Evolutionary conservation across 2,888 invertebrate genomes (phyloP).

Genomic region (Creontiades dilutus): DNA sequence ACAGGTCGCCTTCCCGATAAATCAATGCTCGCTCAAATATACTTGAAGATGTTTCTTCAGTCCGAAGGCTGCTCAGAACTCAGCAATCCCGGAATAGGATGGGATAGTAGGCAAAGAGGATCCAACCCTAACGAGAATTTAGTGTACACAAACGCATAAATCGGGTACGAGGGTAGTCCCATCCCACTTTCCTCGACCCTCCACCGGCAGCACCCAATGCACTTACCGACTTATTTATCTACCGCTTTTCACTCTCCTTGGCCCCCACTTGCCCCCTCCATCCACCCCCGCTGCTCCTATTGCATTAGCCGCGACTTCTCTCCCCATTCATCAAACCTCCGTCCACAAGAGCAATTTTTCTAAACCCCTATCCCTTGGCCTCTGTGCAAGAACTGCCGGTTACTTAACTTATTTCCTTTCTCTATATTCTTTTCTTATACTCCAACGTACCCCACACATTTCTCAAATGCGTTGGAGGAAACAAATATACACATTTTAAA

Average conservation of each 20-base stretch:
- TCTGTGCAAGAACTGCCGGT: slow-evolving; percentile 12
- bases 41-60: slow-evolving; percentile 15
- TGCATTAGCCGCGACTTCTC: slow-evolving; percentile 61
- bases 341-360: not conserved
- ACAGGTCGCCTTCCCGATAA: not conserved
- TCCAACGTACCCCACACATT: not conserved
- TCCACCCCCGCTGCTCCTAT: not conserved
- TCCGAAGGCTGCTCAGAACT: slow-evolving; percentile 14
- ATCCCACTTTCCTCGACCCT: slow-evolving; percentile 17
- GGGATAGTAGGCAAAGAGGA: slow-evolving; percentile 57
- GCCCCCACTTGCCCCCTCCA: not conserved
- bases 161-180: slow-evolving; percentile 39
- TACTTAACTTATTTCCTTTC: slow-evolving; percentile 34
- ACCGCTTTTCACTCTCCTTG: slow-evolving; percentile 41
- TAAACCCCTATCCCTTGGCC: not conserved
- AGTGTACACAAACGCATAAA: slow-evolving; percentile 72
- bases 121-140: slow-evolving; percentile 69
- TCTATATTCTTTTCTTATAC: not conserved
- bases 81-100: slow-evolving; percentile 35
- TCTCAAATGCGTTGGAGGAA: no score
- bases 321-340: slow-evolving; percentile 59
- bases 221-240: slow-evolving; percentile 68
- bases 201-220: slow-evolving; percentile 57
- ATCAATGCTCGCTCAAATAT: slow-evolving; percentile 19
- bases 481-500: no score